Evolutionary conservation across 2,113 vertebrate species (phyloP), one percentile per base, ranked within the genome.

Genomic region (Notiomystis cincta): DNA sequence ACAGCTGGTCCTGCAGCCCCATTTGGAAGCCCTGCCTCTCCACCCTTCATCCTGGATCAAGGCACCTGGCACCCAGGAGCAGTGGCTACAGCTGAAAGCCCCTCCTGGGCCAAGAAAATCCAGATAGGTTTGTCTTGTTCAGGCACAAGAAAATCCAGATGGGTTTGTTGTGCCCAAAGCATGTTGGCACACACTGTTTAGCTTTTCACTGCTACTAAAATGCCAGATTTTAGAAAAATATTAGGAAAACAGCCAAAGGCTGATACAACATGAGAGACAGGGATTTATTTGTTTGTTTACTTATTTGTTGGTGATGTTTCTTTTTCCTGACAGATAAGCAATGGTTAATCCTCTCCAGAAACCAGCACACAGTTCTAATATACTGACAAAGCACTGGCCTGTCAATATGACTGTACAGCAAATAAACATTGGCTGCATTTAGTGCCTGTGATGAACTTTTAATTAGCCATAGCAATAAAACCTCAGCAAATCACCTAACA

Each of bases 401-500:
- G 35, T 51, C 82, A 47, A 47, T 82, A 71, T 12, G 44, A 35
- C 18, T 48, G 16, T 35, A 47, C 11, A 51, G 61, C 30, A 82
- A 79, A 64, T 54, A 60, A 85, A 50, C 2, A 6, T 28, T 82
- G 38, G 13, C 54, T 69, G 24, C 0, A 0, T 61, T 83, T 31
- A 60, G 23, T 69, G 20, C 37, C 77, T 56, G 22, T 50, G 58
- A 83, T 40, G 19, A 87, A 53, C 82, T 81, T 94, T 89, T 77
- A 92, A 92, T 91, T 96, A 90, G 20, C 42, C 30, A 19, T 61
- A 61, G 40, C 54, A 77, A 78, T 77, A 87, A 94, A 94, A 77
- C 21, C 28, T 87, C 45, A 53, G 23, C 3, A 11, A 89, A 89
- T 61, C 30, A 47, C 37, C 50, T 77, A 67, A 61, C 14, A 83